phyloP scores from a whole-genome alignment of 2,888 invertebrate genomes.

The Metacarcinus magister region DNA sequence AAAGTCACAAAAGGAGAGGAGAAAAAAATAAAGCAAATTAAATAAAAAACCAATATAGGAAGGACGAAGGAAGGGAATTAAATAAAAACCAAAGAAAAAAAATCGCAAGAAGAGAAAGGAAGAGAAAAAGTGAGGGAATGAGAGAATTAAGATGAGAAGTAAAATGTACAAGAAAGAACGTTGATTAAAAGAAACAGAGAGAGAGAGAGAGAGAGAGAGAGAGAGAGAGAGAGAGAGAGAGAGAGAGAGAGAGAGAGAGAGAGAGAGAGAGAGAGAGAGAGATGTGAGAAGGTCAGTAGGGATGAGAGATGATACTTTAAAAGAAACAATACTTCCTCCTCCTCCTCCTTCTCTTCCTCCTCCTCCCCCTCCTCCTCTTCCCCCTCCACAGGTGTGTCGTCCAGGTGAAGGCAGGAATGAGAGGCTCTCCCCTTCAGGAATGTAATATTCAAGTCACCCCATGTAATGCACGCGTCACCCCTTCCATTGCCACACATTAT shows the following conservation, averaged over 20 bases:
- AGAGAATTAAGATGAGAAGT: background rate
- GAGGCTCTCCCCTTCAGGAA: background rate
- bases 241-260: slow-evolving; percentile 8
- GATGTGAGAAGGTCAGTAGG: background rate
- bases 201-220: slow-evolving; percentile 33
- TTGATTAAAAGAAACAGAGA: background rate
- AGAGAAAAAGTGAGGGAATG: background rate
- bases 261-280: background rate
- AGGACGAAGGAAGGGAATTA: too few relatives aligned
- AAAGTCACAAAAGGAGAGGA: background rate
- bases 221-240: background rate
- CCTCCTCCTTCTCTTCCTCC: background rate
- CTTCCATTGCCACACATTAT: background rate
- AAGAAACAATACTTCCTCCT: background rate
- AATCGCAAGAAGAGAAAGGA: background rate
- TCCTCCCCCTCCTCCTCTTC: background rate
- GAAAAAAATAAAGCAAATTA: background rate
- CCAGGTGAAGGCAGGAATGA: background rate
- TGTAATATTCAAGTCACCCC: background rate
- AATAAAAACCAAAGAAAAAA: background rate
- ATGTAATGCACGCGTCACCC: background rate
- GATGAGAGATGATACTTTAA: background rate
- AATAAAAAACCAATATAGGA: background rate
- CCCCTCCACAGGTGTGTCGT: background rate
- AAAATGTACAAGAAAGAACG: background rate